Evolutionary conservation across 2,113 vertebrate genomes (phyloP).

Genomic region (Ptyas mucosa): DNA sequence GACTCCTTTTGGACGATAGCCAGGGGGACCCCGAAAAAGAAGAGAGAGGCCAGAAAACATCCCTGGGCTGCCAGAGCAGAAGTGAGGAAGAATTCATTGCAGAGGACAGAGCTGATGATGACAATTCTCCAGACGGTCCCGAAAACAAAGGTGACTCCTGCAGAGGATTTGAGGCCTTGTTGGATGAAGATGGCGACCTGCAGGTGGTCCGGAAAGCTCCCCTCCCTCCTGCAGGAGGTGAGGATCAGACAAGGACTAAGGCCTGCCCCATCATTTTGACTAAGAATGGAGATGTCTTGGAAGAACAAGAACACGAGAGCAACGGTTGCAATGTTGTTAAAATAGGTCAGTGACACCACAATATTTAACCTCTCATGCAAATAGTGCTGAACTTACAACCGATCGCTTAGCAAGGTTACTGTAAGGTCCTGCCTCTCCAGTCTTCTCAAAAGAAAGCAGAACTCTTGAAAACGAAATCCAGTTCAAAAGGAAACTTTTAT

Average conservation of each 20-base stretch:
- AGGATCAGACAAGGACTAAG: slow-evolving; percentile 54
- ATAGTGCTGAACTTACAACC: neutral
- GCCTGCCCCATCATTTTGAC: slow-evolving; percentile 76
- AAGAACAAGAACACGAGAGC: slow-evolving; percentile 42
- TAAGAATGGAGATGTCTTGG: slow-evolving; percentile 57
- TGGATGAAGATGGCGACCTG: slow-evolving; percentile 90
- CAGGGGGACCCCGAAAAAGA: neutral
- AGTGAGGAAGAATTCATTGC: neutral
- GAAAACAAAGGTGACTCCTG: neutral
- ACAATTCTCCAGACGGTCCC: neutral
- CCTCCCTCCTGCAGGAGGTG: slow-evolving; percentile 28
- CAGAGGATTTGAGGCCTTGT: slow-evolving; percentile 33
- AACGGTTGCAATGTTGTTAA: slow-evolving; percentile 51
- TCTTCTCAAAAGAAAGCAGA: no score
- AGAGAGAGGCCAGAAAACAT: neutral
- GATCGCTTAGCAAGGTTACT: neutral
- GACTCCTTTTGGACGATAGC: slow-evolving; percentile 70
- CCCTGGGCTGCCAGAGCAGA: neutral
- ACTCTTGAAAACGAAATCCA: no score
- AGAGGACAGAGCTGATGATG: neutral
- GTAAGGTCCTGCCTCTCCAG: no score
- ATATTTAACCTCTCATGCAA: neutral
- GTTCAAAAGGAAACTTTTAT: no score
- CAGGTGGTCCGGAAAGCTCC: slow-evolving; percentile 75
- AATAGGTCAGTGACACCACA: slow-evolving; percentile 68